Base-by-base conservation (phyloP, 1,140 invertebrate genomes). In the Sitophilus oryzae region DNA sequence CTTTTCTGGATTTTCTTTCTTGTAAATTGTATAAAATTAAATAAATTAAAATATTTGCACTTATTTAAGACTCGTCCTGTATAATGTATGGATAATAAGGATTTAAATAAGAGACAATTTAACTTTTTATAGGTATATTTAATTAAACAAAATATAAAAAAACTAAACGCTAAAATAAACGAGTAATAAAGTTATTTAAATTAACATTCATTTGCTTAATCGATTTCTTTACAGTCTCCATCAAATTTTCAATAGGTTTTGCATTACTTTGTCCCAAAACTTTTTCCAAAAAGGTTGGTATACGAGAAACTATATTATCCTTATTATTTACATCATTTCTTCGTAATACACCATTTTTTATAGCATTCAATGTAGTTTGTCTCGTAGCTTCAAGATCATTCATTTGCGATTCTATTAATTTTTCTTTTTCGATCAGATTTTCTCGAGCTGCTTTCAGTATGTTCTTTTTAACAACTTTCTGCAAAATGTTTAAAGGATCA, bases 211-310 rank as follows among this genome's bases (percentile, higher is more conserved):
- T 11, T 11, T 34, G 15, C n/a, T 34, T 9, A 6, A 46, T 34
- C 3, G 10, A 16, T 2, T 34, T 15, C 21, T 34, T 46, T 3
- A 46, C 15, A 2, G 2, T 23, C 9, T 46, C 11, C 10, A 18
- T 6, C 18, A 46, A 34, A 34, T 46, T 22, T 18, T 46, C 44
- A 6, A 46, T 2, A 25, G 22, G 25, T 16, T 46, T 46, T 9
- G 11, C 23, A 18, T 46, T 46, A 2, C 18, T 30, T 22, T 46
- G 30, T 6, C 44, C 44, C 10, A 46, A 46, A 34, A 46, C 18
- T 5, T 34, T 46, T 18, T 30, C 44, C 20, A 46, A 16, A 18
- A 34, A 46, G n/a, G 22, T 46, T 9, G 19, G 35, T 22, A 4
- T 3, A 2, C 3, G 5, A 8, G 3, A 21, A 2, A 15, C 6